phyloP scores from a whole-genome alignment of 2,888 invertebrate genomes.

The Eilema caniola region DNA sequence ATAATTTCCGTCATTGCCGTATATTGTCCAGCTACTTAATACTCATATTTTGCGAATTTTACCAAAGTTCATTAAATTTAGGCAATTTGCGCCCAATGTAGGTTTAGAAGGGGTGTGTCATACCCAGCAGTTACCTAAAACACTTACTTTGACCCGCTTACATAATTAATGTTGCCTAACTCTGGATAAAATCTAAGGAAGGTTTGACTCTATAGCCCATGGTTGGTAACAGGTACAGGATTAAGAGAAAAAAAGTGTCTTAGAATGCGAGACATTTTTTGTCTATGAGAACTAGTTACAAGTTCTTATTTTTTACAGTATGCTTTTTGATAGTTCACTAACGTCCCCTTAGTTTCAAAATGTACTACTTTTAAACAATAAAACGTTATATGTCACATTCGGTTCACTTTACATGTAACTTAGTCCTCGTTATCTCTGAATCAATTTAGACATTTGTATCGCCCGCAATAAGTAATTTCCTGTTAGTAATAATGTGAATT shows the following conservation, averaged over 20 bases:
- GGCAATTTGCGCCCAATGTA: neutral
- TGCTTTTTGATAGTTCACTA: neutral
- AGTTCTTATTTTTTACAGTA: too few species aligned
- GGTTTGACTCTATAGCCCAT: too few species aligned
- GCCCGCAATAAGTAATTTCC: neutral
- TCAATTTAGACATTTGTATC: neutral
- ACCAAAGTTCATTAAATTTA: neutral
- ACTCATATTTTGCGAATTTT: neutral
- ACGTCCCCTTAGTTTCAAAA: neutral
- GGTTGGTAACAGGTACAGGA: too few species aligned
- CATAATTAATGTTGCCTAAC: constrained; percentile 1
- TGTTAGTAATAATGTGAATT: neutral
- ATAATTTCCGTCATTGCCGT: neutral
- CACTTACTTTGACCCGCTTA: constrained; percentile 7
- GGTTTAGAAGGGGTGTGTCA: neutral
- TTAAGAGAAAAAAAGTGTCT: too few species aligned
- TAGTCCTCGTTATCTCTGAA: neutral
- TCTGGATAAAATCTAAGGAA: neutral
- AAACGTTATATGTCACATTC: neutral
- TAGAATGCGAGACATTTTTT: too few species aligned
- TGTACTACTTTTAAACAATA: neutral
- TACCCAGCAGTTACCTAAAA: constrained; percentile 7
- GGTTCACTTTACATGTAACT: neutral
- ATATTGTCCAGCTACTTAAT: neutral
- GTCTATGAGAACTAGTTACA: too few species aligned